Evolutionary conservation across 2,888 invertebrate species (phyloP).

Genomic region (Tigriopus californicus): DNA sequence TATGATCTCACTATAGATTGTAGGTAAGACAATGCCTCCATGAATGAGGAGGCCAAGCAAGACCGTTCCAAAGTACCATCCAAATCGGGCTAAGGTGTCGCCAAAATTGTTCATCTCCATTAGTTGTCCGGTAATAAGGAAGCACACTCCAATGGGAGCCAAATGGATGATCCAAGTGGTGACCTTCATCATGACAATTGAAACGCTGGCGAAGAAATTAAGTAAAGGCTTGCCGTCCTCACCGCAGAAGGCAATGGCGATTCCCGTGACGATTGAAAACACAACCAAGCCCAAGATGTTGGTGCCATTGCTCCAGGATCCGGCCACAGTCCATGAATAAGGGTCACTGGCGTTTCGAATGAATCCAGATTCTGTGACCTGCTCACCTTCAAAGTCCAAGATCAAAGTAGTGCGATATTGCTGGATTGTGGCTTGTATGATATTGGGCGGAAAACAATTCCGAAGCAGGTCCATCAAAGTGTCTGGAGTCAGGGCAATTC

Average conservation of each 20-base stretch:
- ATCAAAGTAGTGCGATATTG: not conserved
- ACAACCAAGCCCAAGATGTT: constrained; percentile 48
- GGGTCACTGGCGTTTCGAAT: not conserved
- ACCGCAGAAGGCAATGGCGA: constrained; percentile 3
- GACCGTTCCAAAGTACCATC: constrained; percentile 13
- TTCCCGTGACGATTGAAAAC: constrained; percentile 29
- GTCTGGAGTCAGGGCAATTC: constrained; percentile 61
- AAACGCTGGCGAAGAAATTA: not conserved
- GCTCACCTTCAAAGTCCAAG: not conserved
- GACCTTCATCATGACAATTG: constrained; percentile 9
- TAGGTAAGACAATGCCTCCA: not conserved
- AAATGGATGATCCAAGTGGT: constrained; percentile 15
- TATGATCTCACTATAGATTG: not conserved
- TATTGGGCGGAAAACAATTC: constrained; percentile 79
- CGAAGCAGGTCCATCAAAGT: constrained; percentile 80
- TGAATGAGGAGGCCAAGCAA: constrained; percentile 6
- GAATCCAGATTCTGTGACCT: too few relatives aligned
- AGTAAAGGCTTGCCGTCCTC: constrained; percentile 10
- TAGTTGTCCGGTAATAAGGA: not conserved
- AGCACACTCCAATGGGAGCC: constrained; percentile 8
- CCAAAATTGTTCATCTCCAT: constrained; percentile 2
- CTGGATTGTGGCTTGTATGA: constrained; percentile 50
- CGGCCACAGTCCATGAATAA: not conserved
- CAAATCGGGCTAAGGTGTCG: not conserved
- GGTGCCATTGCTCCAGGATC: not conserved